phyloP scores from a whole-genome alignment of 1,140 invertebrate species.

The Drosophila prosaltans region DNA sequence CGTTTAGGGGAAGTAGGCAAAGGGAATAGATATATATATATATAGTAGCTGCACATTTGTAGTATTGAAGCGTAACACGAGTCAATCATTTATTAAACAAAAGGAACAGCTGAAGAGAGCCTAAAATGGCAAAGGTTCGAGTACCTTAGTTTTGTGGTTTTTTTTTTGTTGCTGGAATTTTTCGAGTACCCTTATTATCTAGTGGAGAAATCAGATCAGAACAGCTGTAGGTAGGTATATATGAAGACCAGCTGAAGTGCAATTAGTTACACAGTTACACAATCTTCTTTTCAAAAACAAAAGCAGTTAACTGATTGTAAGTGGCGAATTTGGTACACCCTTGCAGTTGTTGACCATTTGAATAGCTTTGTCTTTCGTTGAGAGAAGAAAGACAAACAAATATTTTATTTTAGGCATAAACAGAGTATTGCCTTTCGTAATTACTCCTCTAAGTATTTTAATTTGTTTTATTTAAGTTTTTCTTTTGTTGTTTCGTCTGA shows the following conservation, averaged over 20 bases:
- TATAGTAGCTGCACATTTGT: not conserved
- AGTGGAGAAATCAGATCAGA: slow-evolving; percentile 36
- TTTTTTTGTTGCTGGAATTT: no score
- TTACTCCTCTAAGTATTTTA: no score
- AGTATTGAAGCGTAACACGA: slow-evolving; percentile 67
- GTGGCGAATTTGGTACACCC: no score
- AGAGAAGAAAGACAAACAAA: no score
- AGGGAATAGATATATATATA: not conserved
- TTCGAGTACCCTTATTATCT: slow-evolving; percentile 51
- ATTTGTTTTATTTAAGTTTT: no score
- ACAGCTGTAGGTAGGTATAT: not conserved
- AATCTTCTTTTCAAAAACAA: not conserved
- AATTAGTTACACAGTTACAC: slow-evolving; percentile 5
- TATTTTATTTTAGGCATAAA: no score
- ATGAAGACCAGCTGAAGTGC: slow-evolving; percentile 25
- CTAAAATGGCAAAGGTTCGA: no score
- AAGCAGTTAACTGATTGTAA: not conserved
- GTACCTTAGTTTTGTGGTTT: no score
- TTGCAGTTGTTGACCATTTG: no score
- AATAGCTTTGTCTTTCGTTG: no score
- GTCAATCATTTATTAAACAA: slow-evolving; percentile 54
- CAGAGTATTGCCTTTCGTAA: no score
- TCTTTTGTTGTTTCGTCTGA: no score
- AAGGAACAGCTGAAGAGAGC: slow-evolving; percentile 28
- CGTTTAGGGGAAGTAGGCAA: not conserved